phyloP scores from a whole-genome alignment of 2,888 invertebrate species.

The Disparrhopalites patrizii region DNA sequence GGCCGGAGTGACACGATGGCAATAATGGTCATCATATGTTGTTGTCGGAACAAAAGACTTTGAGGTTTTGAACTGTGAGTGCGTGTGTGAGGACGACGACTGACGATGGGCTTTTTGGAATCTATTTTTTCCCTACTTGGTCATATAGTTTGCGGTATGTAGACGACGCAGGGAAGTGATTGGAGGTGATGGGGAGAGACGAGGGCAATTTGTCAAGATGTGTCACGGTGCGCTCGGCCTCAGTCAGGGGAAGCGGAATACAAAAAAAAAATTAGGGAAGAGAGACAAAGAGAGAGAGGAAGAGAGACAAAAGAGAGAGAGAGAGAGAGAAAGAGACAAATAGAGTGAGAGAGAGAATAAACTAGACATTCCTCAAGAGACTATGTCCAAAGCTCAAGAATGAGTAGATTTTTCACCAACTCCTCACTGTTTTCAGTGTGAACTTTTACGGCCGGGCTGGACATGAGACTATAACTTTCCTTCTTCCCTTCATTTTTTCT shows the following conservation, averaged over 20 bases:
- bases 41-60: conserved; percentile 13
- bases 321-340: too few species aligned
- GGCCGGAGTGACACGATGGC: conserved; percentile 22
- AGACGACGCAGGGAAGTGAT: conserved; percentile 28
- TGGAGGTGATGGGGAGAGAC: conserved; percentile 40
- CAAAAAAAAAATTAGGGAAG: conserved; percentile 17
- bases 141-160: conserved; percentile 1
- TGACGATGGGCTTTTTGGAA: conserved; percentile 9
- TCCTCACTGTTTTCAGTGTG: background rate
- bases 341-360: too few species aligned
- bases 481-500: background rate
- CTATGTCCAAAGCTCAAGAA: conserved; percentile 1
- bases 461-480: background rate
- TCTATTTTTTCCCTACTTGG: conserved; percentile 3
- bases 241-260: conserved; percentile 4
- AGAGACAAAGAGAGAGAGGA: too few species aligned
- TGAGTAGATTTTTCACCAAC: background rate
- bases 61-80: background rate
- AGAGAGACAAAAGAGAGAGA: too few species aligned
- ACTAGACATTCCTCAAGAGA: background rate
- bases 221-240: conserved; percentile 31
- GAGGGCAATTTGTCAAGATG: conserved; percentile 43
- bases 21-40: conserved; percentile 23
- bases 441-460: background rate
- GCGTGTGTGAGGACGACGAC: background rate